Evolutionary conservation across 2,797 vertebrate species (phyloP).

Genomic region (Myotis vivesi): DNA sequence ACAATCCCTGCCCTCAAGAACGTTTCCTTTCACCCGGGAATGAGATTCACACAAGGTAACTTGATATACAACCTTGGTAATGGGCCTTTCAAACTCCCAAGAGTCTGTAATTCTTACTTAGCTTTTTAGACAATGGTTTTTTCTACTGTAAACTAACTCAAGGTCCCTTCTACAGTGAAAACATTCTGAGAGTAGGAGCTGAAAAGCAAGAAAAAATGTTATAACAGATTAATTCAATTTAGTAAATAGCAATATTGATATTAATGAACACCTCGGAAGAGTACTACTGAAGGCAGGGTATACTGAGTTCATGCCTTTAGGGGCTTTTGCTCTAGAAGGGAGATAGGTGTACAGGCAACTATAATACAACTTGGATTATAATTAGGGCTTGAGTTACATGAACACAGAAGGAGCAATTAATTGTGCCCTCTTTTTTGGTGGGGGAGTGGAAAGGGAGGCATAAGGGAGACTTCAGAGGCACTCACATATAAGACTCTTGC

Average conservation of each 20-base stretch:
- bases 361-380: fast-evolving
- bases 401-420: background rate
- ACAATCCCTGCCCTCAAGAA: background rate
- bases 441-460: background rate
- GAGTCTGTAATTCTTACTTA: background rate
- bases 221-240: background rate
- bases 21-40: background rate
- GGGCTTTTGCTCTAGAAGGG: background rate
- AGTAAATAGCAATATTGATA: background rate
- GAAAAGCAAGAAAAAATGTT: background rate
- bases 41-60: background rate
- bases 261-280: background rate
- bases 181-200: background rate
- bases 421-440: background rate
- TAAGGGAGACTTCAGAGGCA: background rate
- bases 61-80: background rate
- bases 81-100: background rate
- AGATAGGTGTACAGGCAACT: background rate
- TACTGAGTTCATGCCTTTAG: background rate
- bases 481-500: background rate
- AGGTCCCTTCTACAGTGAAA: background rate
- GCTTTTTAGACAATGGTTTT: background rate
- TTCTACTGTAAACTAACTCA: background rate
- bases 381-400: background rate
- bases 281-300: no score